These are phyloP conservation scores for Thunnus albacares DNA, from an alignment of 2,797 vertebrate genomes.

Conservation along the genomic window DNA sequence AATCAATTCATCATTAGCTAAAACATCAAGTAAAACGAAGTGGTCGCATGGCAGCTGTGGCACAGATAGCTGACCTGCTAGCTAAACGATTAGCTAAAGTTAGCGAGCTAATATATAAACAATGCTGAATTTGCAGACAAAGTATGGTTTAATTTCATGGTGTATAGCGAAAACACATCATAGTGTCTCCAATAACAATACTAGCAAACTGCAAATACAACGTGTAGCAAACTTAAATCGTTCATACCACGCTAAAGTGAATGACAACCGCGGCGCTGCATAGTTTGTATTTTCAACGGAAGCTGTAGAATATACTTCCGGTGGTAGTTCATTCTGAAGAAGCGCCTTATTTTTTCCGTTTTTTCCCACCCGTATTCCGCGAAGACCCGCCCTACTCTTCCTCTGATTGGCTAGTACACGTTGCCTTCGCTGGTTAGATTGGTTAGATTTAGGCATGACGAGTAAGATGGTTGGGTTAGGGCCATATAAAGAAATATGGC, in stretches of 20 bases:
- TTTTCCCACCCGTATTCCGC: too few relatives aligned
- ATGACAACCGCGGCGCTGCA: slow-evolving; percentile 67
- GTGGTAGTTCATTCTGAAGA: background rate
- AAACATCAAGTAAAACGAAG: background rate
- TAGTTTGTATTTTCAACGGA: slow-evolving; percentile 77
- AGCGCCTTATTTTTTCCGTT: too few relatives aligned
- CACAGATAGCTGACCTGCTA: slow-evolving; percentile 38
- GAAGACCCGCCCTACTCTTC: too few relatives aligned
- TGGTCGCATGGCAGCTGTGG: background rate
- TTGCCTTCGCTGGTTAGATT: too few relatives aligned
- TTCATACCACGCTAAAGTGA: slow-evolving; percentile 74
- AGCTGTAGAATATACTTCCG: slow-evolving; percentile 31
- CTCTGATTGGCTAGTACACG: too few relatives aligned
- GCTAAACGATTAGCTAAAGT: slow-evolving; percentile 51
- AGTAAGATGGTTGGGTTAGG: too few relatives aligned
- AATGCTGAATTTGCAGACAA: background rate
- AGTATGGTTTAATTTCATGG: fast-evolving
- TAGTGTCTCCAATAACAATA: fast-evolving
- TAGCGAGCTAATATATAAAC: slow-evolving; percentile 34
- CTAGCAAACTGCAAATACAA: background rate
- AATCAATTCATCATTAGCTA: background rate
- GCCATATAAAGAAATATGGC: too few relatives aligned
- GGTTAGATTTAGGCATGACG: too few relatives aligned
- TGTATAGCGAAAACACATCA: fast-evolving
- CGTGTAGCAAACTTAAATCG: fast-evolving